A percentile compares a stretch with the other conserved stretches of the same genome.
phyloP scores from a whole-genome alignment of 2,797 vertebrate species.

The Anabas testudineus region DNA sequence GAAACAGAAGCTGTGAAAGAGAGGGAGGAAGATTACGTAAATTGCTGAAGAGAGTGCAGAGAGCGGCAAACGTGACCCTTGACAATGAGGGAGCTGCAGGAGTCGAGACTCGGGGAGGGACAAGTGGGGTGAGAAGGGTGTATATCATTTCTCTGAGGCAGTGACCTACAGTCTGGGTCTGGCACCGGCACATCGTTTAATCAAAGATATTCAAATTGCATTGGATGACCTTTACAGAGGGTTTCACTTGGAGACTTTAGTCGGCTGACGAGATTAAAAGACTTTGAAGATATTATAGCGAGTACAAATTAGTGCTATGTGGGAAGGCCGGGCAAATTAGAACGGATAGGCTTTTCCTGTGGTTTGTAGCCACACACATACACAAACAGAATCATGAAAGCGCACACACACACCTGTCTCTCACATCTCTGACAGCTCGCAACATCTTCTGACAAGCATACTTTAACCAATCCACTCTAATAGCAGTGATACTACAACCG shows the following conservation, averaged over 20 bases:
- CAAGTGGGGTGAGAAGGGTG: constrained; percentile 54
- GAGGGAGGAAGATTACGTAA: constrained; percentile 40
- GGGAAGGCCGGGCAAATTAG: constrained; percentile 39
- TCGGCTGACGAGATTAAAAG: constrained; percentile 50
- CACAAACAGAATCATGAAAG: not conserved
- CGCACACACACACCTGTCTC: not conserved
- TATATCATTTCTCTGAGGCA: constrained; percentile 68
- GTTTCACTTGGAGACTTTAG: constrained; percentile 60
- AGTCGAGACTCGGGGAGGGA: constrained; percentile 39
- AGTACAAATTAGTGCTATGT: constrained; percentile 15
- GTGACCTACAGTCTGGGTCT: constrained; percentile 72
- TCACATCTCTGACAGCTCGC: not conserved
- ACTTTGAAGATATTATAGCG: constrained; percentile 62
- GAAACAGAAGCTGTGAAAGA: not conserved
- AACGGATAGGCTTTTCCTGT: not conserved
- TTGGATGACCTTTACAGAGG: constrained; percentile 73
- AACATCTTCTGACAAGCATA: constrained; percentile 1
- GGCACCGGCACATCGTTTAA: constrained; percentile 63
- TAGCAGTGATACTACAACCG: not conserved
- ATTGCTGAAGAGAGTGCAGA: constrained; percentile 33
- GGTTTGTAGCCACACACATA: not conserved
- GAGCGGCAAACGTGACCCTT: constrained; percentile 36
- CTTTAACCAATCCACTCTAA: not conserved
- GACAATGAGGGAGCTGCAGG: constrained; percentile 39
- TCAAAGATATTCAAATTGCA: constrained; percentile 79